Conservation (phyloP, 2,888 invertebrate genomes). For the Dryadula phaetusa region DNA sequence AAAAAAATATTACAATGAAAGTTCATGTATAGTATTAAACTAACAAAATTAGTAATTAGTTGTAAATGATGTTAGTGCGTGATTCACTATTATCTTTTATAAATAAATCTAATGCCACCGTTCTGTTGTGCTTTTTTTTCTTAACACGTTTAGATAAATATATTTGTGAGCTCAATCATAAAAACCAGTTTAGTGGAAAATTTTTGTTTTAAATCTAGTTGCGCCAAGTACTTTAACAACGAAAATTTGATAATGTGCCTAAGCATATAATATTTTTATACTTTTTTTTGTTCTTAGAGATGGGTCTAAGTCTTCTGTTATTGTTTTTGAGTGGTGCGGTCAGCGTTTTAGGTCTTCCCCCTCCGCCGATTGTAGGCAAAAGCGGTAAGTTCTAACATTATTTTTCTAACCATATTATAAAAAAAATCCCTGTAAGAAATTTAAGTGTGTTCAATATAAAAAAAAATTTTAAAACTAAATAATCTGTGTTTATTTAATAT, state of each 20-base stretch:
- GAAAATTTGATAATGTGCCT: not conserved
- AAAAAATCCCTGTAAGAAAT: not conserved
- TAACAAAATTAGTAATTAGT: no score
- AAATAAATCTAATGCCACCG: not conserved
- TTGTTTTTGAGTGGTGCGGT: slow-evolving; percentile 1
- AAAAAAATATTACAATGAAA: no score
- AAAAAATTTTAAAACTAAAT: no score
- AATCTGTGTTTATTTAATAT: no score
- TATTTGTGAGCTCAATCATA: not conserved
- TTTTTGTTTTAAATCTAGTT: not conserved
- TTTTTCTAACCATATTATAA: not conserved
- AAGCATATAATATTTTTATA: not conserved
- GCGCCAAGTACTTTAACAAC: not conserved
- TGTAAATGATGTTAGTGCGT: no score
- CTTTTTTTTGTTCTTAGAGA: not conserved
- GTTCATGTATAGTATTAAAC: no score
- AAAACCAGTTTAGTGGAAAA: slow-evolving; percentile 10
- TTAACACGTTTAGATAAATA: not conserved
- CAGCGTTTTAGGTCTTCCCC: slow-evolving; percentile 4
- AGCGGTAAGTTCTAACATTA: not conserved
- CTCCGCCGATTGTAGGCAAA: not conserved
- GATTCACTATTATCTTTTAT: not conserved
- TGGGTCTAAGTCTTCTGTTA: slow-evolving; percentile 1
- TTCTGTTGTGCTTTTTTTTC: not conserved
- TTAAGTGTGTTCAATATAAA: no score